Base-by-base conservation (phyloP, 2,797 vertebrate genomes). In the Amazonetta brasiliensis region DNA sequence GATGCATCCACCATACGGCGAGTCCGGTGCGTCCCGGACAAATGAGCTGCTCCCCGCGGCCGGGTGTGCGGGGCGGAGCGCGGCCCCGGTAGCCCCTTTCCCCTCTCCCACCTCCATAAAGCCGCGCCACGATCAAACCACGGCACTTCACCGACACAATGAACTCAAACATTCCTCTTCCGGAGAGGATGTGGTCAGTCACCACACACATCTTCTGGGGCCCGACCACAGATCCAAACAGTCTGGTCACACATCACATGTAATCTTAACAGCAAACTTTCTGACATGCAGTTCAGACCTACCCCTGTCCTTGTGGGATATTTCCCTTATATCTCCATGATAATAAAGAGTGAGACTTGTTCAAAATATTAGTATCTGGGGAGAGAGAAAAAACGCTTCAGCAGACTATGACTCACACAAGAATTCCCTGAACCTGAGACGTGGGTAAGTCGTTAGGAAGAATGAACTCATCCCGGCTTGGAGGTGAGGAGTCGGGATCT, bases 141-240 rank as follows among this genome's bases (percentile, higher is more conserved):
- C 19, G 21, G 78, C 87, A 13, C 55, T 89, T 64, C 77, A 68
- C 77, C 73, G 31, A 28, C 81, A 92, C 73, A 55, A 80, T 84
- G 90, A 91, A 80, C 73, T 80, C 94, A 60, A 91, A 80, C 90
- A 73, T 68, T 80, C 84, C 84, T 82, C 77, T 80, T 80, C 77
- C 87, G 82, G 84, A 89, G 81, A 94, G 92, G 94, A 95, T 95
- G 94, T 91, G 94, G 87, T 92, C 92, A 84, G 94, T 92, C 87
- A 86, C 84, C 94, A 95, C 90, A 94, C 87, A 80, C 90, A 91
- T 92, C 92, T 91, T 87, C 90, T 80, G 90, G 92, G 94, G 77
- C 84, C 80, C 6, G 3, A 88, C 81, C 87, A 12, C 90, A 83
- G 87, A 86, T 86, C 94, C 90, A n/a, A 90, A 46, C 90, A 85